Evolutionary conservation across 2,113 vertebrate species (phyloP).

Genomic region (Mus pahari): DNA sequence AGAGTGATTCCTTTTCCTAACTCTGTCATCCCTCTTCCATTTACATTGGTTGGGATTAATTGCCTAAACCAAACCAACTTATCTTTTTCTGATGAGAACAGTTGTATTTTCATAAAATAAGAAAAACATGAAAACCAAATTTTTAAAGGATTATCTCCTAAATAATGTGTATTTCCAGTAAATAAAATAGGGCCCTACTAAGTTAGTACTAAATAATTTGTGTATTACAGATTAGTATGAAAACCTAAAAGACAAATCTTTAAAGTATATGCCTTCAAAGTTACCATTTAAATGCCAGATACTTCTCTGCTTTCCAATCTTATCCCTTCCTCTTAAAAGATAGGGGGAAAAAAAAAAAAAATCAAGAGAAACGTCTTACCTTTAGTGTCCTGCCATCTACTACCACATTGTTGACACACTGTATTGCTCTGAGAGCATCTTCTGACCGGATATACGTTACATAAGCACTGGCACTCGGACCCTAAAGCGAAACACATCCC

Average conservation of each 20-base stretch:
- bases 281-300: slow-evolving; percentile 1
- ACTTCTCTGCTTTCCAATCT: neutral
- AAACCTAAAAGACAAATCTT: slow-evolving; percentile 40
- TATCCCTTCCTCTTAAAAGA: neutral
- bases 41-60: neutral
- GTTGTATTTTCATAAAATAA: slow-evolving; percentile 58
- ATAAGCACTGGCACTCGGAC: slow-evolving; percentile 99
- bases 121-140: neutral
- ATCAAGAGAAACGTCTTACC: slow-evolving; percentile 84
- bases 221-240: neutral
- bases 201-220: slow-evolving; percentile 31
- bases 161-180: slow-evolving; percentile 14
- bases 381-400: slow-evolving; percentile 99
- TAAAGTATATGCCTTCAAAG: slow-evolving; percentile 35
- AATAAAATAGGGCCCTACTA: slow-evolving; percentile 43
- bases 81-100: slow-evolving; percentile 36
- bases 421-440: slow-evolving; percentile 99
- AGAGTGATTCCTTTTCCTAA: slow-evolving; percentile 34
- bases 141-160: slow-evolving; percentile 13
- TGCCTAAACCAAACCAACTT: slow-evolving; percentile 3
- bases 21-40: neutral
- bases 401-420: slow-evolving; percentile 99
- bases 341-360: neutral
- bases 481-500: slow-evolving; percentile 86
- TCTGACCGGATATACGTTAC: slow-evolving; percentile 99